Evolutionary conservation across 2,888 invertebrate genomes (phyloP).

Genomic region (Thecocarcelia acutangulata): DNA sequence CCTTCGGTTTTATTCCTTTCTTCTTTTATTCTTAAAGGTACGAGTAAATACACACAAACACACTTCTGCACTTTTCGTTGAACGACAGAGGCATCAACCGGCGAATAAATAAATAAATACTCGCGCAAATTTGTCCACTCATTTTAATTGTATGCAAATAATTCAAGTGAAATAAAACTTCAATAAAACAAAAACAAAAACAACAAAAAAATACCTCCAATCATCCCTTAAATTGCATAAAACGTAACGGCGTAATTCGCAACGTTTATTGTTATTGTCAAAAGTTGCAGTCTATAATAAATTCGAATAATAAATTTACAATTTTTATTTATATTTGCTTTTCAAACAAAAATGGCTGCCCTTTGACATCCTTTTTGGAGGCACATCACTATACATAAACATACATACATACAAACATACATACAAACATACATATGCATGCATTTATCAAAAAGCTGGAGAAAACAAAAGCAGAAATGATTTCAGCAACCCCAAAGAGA

Average conservation of each 20-base stretch:
- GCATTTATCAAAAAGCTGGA: no score
- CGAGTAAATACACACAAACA: no score
- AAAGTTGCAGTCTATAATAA: slow-evolving; percentile 4
- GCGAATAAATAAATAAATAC: slow-evolving; percentile 34
- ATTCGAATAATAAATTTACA: not conserved
- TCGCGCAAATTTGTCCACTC: slow-evolving; percentile 7
- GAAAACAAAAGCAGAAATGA: no score
- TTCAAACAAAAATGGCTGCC: slow-evolving; percentile 38
- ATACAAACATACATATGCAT: no score
- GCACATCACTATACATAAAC: not conserved
- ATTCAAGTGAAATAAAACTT: not conserved
- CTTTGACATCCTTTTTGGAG: slow-evolving; percentile 19
- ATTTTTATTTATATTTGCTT: not conserved
- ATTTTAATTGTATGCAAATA: slow-evolving; percentile 55
- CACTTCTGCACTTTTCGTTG: not conserved
- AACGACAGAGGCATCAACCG: slow-evolving; percentile 25
- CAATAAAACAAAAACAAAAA: no score
- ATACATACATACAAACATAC: no score
- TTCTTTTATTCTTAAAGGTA: no score
- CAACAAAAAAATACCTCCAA: no score
- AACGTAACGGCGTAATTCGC: no score
- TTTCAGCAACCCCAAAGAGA: slow-evolving; percentile 1
- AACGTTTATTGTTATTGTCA: not conserved
- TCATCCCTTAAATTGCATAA: not conserved
- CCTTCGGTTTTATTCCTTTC: not conserved